Conservation (phyloP, 2,113 vertebrate species). For the Lynx canadensis region DNA sequence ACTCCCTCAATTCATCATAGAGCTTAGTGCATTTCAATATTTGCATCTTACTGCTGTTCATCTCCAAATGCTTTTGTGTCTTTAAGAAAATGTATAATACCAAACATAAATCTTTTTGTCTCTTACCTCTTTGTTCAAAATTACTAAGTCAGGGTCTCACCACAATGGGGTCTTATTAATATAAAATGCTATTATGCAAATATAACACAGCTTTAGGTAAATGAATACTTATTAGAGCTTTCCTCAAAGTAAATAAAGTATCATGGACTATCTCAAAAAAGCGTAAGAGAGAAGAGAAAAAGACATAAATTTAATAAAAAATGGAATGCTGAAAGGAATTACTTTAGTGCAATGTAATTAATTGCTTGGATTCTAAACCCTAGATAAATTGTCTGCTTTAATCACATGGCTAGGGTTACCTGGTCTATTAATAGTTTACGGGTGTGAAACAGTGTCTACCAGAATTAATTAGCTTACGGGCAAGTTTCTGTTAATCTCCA, state of each 20-base stretch:
- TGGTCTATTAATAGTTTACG: constrained; percentile 50
- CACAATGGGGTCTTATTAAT: background rate
- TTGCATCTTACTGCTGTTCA: background rate
- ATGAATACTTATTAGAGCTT: background rate
- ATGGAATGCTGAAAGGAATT: background rate
- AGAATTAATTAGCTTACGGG: constrained; percentile 17
- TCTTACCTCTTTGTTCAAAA: background rate
- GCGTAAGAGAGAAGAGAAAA: background rate
- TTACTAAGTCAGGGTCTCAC: background rate
- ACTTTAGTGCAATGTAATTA: constrained; percentile 10
- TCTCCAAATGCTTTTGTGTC: background rate
- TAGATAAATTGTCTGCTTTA: constrained; percentile 11
- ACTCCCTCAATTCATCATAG: background rate
- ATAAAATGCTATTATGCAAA: background rate
- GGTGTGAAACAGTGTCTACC: background rate
- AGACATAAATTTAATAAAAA: constrained; percentile 36
- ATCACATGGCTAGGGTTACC: background rate
- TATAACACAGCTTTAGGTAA: constrained; percentile 22
- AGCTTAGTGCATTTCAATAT: background rate
- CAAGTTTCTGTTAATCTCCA: constrained; percentile 57
- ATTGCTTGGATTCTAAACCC: background rate
- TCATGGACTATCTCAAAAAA: constrained; percentile 27
- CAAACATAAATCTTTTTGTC: background rate
- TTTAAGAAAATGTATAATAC: background rate
- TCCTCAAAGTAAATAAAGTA: constrained; percentile 31